Evolutionary conservation across 2,888 invertebrate genomes (phyloP).

Genomic region (Aleiodes testaceus): DNA sequence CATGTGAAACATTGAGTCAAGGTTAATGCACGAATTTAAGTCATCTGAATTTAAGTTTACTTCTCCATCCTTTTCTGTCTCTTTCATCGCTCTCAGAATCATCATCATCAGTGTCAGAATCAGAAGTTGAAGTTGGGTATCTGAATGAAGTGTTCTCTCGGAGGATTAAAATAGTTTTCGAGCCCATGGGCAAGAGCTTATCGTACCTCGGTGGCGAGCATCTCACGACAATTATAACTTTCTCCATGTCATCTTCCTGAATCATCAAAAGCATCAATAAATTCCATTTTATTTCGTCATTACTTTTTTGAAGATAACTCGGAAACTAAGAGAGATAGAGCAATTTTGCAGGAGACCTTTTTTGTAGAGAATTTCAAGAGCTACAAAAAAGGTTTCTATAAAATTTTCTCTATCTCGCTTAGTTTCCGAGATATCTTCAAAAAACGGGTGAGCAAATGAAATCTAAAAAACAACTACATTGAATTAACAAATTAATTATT

Average conservation of each 20-base stretch:
- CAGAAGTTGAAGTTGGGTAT: conserved; percentile 38
- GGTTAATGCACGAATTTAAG: not conserved
- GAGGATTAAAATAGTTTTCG: conserved; percentile 63
- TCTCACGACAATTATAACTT: conserved; percentile 61
- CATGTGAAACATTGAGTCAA: too few relatives aligned
- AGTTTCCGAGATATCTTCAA: too few relatives aligned
- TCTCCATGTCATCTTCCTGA: conserved; percentile 44
- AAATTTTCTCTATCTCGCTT: too few relatives aligned
- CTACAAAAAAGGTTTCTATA: too few relatives aligned
- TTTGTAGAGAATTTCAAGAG: too few relatives aligned
- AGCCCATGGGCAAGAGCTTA: conserved; percentile 59
- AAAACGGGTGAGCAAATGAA: too few relatives aligned
- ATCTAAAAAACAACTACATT: conserved; percentile 46
- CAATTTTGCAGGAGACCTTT: too few relatives aligned
- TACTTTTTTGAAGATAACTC: too few relatives aligned
- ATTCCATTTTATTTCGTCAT: too few relatives aligned
- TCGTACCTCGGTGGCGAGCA: conserved; percentile 54
- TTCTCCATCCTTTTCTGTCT: conserved; percentile 32
- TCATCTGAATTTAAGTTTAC: not conserved
- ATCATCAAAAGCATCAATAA: conserved; percentile 37
- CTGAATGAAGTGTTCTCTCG: conserved; percentile 58
- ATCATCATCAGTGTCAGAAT: conserved; percentile 21
- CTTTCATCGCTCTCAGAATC: not conserved
- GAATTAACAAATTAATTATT: conserved; percentile 17
- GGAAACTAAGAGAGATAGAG: too few relatives aligned